A percentile compares a stretch with the other conserved stretches of the same genome.
Evolutionary conservation across 1,140 invertebrate species (phyloP).

Genomic region (Hyphantria cunea): DNA sequence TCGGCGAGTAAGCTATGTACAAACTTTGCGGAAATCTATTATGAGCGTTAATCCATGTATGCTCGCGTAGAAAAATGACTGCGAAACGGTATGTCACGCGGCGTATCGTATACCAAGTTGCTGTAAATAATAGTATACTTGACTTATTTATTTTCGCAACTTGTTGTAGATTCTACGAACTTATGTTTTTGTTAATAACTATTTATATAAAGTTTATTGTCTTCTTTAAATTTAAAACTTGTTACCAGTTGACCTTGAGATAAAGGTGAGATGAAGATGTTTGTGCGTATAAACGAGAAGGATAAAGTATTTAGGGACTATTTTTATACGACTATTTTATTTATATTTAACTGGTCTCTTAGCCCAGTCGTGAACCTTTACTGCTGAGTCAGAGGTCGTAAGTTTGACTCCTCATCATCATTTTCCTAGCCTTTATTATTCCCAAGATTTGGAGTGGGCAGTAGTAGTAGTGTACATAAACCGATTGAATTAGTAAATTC

Average conservation of each 20-base stretch:
- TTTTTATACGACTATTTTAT: background rate
- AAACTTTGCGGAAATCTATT: constrained; percentile 12
- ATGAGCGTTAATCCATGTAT: background rate
- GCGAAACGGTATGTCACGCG: constrained; percentile 58
- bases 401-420: too few species aligned
- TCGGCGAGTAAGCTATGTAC: constrained; percentile 37
- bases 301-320: background rate
- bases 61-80: constrained; percentile 49
- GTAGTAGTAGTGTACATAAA: too few species aligned
- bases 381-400: too few species aligned
- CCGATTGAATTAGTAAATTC: too few species aligned
- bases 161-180: constrained; percentile 30
- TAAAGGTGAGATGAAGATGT: background rate
- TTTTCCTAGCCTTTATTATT: too few species aligned
- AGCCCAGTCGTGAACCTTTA: background rate
- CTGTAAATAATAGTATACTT: constrained; percentile 34
- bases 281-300: background rate
- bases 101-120: constrained; percentile 46
- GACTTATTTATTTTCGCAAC: constrained; percentile 47
- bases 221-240: background rate
- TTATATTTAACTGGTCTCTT: background rate
- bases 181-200: constrained; percentile 19
- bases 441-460: too few species aligned
- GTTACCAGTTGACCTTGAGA: background rate
- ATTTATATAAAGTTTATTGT: background rate